phyloP scores from a whole-genome alignment of 2,113 vertebrate genomes.

The Callipepla squamata region DNA sequence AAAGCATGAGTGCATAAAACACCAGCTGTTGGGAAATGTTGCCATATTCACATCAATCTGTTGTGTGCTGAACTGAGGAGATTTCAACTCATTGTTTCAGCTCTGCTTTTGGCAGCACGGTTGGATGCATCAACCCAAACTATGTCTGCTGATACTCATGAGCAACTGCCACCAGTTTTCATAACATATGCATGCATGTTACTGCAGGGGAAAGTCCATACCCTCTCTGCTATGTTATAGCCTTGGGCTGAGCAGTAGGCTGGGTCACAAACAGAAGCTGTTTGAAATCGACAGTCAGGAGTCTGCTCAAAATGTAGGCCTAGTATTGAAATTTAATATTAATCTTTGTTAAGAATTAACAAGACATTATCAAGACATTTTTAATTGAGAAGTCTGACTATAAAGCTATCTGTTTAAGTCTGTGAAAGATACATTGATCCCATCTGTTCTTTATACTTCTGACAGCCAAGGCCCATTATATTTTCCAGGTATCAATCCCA shows the following conservation, averaged over 20 bases:
- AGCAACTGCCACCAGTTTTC: background rate
- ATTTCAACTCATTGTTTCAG: background rate
- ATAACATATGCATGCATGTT: background rate
- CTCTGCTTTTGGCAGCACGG: background rate
- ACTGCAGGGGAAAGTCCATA: background rate
- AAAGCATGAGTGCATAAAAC: background rate
- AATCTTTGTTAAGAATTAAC: background rate
- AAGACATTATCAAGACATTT: background rate
- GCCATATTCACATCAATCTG: background rate
- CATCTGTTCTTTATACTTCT: background rate
- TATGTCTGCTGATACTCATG: background rate
- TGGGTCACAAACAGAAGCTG: background rate
- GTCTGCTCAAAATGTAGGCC: background rate
- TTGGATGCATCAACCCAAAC: background rate
- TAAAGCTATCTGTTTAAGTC: background rate
- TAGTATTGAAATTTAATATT: background rate
- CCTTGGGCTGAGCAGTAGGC: background rate
- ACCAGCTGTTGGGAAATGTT: background rate
- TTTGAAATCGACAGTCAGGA: background rate
- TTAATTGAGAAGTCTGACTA: background rate
- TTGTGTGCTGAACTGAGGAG: background rate
- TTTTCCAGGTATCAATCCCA: slow-evolving; percentile 6
- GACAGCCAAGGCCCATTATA: background rate
- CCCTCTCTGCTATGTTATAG: accelerated
- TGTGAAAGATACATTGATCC: background rate